Percentiles rank a stretch among this genome's conserved stretches.
Evolutionary conservation across 2,113 vertebrate genomes (phyloP).

Genomic region (Cochlearius cochlearius): DNA sequence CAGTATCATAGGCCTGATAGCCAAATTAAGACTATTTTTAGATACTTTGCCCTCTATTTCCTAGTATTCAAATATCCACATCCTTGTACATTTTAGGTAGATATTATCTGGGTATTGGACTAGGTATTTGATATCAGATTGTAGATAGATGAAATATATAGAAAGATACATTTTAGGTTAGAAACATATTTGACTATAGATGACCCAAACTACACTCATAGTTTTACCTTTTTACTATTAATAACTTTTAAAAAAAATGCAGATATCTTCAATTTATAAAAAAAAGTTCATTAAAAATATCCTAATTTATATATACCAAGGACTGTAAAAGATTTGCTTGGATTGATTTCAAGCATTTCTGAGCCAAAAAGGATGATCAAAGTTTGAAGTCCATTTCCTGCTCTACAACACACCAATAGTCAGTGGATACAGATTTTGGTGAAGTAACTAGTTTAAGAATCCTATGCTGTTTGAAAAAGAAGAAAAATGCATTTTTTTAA

Average conservation of each 20-base stretch:
- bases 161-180: neutral
- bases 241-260: neutral
- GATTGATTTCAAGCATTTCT: neutral
- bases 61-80: neutral
- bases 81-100: neutral
- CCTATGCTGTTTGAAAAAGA: neutral
- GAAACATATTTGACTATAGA: neutral
- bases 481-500: neutral
- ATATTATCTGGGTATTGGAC: neutral
- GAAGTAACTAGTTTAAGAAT: neutral
- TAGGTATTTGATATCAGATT: neutral
- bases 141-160: neutral
- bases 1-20: neutral
- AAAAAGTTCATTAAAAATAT: neutral
- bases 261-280: neutral
- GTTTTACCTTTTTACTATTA: neutral
- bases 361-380: neutral
- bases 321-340: neutral
- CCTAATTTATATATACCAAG: neutral
- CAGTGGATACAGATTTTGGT: neutral
- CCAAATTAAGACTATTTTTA: neutral
- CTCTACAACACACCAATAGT: neutral
- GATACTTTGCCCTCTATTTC: neutral
- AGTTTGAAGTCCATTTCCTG: neutral
- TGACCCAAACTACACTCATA: neutral